Conservation (phyloP, 2,113 vertebrate species). For the Pimephales promelas region DNA sequence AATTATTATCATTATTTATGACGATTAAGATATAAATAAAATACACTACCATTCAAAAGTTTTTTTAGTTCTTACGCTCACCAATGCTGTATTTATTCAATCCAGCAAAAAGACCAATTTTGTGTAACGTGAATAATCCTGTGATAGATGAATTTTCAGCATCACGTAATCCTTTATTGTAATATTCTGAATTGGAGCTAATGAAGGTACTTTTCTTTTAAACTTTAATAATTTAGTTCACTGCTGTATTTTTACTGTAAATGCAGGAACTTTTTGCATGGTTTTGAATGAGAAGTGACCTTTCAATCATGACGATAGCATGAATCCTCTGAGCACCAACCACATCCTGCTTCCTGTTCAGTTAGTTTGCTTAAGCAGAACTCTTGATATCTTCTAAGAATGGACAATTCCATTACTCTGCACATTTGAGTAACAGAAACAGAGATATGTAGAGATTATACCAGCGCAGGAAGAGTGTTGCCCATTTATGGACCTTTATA, state of each 20-base stretch:
- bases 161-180: neutral
- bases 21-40: neutral
- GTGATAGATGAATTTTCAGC: neutral
- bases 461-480: constrained; percentile 4
- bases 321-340: neutral
- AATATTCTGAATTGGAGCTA: neutral
- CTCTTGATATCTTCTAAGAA: neutral
- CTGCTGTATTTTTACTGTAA: neutral
- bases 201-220: neutral
- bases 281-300: constrained; percentile 1
- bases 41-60: neutral
- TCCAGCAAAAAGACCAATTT: neutral
- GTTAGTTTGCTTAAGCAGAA: neutral
- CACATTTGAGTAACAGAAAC: constrained; percentile 16
- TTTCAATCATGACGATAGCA: neutral
- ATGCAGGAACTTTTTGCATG: neutral
- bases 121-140: neutral
- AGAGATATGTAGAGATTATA: neutral
- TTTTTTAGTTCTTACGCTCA: neutral
- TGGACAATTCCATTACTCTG: neutral
- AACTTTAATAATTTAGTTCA: neutral
- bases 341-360: constrained; percentile 31
- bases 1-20: neutral
- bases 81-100: neutral
- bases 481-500: constrained; percentile 4